Evolutionary conservation across 2,888 invertebrate species (phyloP), one percentile per base, ranked within the genome.

Genomic region (Cetonia aurata): DNA sequence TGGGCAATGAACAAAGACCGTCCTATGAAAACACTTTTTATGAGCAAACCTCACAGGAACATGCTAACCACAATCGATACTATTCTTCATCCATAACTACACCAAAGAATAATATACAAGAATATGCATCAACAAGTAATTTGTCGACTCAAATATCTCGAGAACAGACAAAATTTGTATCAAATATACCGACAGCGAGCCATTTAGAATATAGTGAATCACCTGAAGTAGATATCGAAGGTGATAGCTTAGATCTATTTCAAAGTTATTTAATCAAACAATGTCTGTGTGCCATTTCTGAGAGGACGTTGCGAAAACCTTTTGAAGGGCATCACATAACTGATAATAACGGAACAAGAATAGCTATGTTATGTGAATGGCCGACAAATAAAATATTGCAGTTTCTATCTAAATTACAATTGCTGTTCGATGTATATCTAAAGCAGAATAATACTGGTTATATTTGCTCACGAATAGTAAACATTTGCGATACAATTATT

Each of bases 381-480:
- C 88, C 90, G 46, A 86, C 88, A n/a, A 88, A 89, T 74, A 88
- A 90, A 79, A 87, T 93, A 4, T 83, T 96, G 50, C 91, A 94
- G 78, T 94, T 94, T 80, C 86, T 96, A 73, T 95, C 95, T 71
- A 93, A 93, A 75, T 88, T 95, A 79, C 95, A 96, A 80, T 86
- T 95, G 12, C 86, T 95, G 75, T 94, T 94, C 80, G 94, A 95
- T 82, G 89, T 95, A 60, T 94, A 95, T 80, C 86, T 94, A 66
- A 94, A 94, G 81, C 95, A 96, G 82, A 94, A 94, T 78, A 89
- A 90, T 62, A 91, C 92, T 73, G 95, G 95, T 12, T 89, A 91
- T 42, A 93, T 95, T 83, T 96, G 96, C 84, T 90, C 92, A 48
- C 89, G 91, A 77, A 89, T 96, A 57, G 92, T 92, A 85, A 91